Evolutionary conservation across 2,113 vertebrate species (phyloP), one percentile per base, ranked within the genome.

Genomic region (Pterocles orientalis): DNA sequence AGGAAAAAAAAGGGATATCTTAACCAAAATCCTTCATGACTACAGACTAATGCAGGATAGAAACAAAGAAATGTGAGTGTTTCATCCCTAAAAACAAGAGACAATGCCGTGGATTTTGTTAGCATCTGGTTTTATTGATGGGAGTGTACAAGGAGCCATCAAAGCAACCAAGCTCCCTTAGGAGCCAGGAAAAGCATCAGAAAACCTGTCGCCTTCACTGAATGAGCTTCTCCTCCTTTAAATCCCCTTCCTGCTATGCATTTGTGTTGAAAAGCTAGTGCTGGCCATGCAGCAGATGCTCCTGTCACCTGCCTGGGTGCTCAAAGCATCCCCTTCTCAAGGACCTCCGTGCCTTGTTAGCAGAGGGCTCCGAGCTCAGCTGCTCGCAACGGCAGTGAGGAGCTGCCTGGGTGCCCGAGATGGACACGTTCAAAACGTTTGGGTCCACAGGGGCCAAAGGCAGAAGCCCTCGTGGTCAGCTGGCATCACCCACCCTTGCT

Each of bases 101-200:
- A 41, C 14, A 13, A 71, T 80, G 57, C 41, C 14, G 15, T 18
- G 33, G 45, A 57, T 72, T 80, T 83, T 72, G 48, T 57, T 47
- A 18, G 16, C 7, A 4, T 12, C 48, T 41, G 26, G 11, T 69
- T 54, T 72, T 56, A 57, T 26, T 18, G 50, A 45, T 19, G 21
- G 58, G 25, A 70, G 25, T 0, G 0, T 19, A 19, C 18, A 34
- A 57, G 47, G 24, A 82, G 45, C 21, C 1, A 1, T 14, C 5
- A 51, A n/a, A 86, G 41, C 20, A 47, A 12, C 53, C n/a, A 61
- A 31, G 11, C 16, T 83, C 58, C 57, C 33, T 14, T 21, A 56
- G 57, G 36, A 71, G 17, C 17, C 23, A 16, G 15, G 26, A 64
- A 41, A 60, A 79, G 28, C 57, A 57, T 24, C 48, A 51, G 31